phyloP scores from a whole-genome alignment of 1,140 invertebrate species.

The Magallana angulata region DNA sequence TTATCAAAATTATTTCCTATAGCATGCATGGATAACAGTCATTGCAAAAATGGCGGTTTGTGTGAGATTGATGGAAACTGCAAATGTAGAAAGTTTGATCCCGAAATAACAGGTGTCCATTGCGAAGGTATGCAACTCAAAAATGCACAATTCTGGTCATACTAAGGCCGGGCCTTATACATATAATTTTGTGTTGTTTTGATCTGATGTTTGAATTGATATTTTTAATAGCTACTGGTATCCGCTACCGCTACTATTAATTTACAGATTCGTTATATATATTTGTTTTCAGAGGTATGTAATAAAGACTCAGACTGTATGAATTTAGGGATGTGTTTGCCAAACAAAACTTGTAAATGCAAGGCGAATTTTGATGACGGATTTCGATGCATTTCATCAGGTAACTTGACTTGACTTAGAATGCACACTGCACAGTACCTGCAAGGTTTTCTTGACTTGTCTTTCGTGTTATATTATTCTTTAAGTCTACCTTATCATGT shows the following conservation, averaged over 20 bases:
- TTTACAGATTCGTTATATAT: too few relatives aligned
- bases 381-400: background rate
- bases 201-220: too few relatives aligned
- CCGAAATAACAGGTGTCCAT: background rate
- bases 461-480: too few relatives aligned
- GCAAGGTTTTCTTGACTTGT: too few relatives aligned
- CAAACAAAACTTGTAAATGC: slow-evolving; percentile 19
- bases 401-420: background rate
- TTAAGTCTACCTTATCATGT: too few relatives aligned
- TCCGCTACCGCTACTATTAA: too few relatives aligned
- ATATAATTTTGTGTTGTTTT: too few relatives aligned
- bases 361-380: background rate
- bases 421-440: too few relatives aligned
- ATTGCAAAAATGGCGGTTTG: background rate
- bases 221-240: too few relatives aligned
- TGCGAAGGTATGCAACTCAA: background rate
- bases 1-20: background rate
- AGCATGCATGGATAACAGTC: background rate
- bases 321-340: slow-evolving; percentile 1
- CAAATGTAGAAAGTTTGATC: background rate
- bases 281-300: background rate
- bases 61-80: background rate
- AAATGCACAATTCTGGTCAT: too few relatives aligned
- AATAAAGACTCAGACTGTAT: background rate
- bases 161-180: too few relatives aligned